Base-by-base conservation (phyloP, 2,113 vertebrate genomes). In the Aegotheles bennettii region DNA sequence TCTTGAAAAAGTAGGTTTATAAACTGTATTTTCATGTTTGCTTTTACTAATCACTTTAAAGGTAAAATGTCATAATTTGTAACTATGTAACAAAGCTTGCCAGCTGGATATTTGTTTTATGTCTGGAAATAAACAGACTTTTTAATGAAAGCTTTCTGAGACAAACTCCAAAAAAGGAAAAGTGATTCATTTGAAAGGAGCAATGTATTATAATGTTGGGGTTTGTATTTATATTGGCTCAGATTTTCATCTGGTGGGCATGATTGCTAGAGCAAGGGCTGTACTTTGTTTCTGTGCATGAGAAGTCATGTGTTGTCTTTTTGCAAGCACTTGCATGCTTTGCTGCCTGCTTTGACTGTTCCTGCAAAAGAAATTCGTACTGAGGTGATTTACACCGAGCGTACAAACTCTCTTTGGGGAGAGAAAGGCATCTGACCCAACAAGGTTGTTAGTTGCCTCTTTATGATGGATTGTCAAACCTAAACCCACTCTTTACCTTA, bases 1-100 rank as follows among this genome's bases (percentile, higher is more conserved):
- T 97, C 76, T 67, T 78, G 64, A 95, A 96, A 95, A 98, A 97
- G 97, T 98, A 97, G 91, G 97, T 98, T 96, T 96, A 86, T 90
- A 95, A 95, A 88, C 73, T 73, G 45, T 69, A 19, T 82, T 93
- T 92, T 75, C 48, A 48, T 94, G 84, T 84, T 90, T 97, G 60
- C 81, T 94, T 93, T 87, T 81, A 83, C 93, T 95, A 96, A 97
- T 93, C 61, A 31, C 53, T 86, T 89, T 78, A 87, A 96, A 95
- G 84, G 65, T 95, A 71, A 91, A 90, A 87, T 43, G 13, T 42
- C 1, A 1, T 53, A 4, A 70, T 87, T 76, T 89, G 67, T 79
- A 82, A 78, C 31, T 53, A 54, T 0, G 6, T 74, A 74, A 89
- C 48, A 69, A 80, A 78, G n/a, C 35, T 84, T 85, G 48, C 71